Conservation (phyloP, 2,113 vertebrate genomes). For the Python bivittatus region DNA sequence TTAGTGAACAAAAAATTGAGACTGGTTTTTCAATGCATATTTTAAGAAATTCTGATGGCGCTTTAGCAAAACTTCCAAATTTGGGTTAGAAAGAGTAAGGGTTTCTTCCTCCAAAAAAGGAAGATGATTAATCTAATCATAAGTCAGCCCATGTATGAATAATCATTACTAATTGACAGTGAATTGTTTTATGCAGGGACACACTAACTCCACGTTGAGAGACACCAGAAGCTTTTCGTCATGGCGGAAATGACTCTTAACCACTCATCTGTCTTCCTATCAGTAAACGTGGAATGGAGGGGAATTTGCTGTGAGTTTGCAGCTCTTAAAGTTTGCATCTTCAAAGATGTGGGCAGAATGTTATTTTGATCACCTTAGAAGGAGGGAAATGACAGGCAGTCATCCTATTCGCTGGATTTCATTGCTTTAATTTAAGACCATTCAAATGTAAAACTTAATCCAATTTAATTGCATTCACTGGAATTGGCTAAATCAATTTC, state of each 20-base stretch:
- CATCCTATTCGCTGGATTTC: background rate
- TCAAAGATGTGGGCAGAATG: background rate
- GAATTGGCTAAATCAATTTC: background rate
- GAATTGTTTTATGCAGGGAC: background rate
- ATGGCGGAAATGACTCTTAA: background rate
- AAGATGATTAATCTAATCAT: background rate
- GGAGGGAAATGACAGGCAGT: background rate
- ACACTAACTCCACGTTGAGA: background rate
- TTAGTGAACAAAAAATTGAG: background rate
- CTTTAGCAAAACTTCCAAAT: background rate
- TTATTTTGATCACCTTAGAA: background rate
- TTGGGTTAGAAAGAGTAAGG: background rate
- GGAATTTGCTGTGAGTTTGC: background rate
- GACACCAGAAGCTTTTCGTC: background rate
- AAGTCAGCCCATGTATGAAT: background rate
- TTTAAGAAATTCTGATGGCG: background rate
- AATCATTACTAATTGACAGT: background rate
- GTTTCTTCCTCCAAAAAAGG: background rate
- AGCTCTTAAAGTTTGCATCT: background rate
- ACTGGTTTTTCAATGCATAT: background rate
- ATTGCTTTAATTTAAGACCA: background rate
- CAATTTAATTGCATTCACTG: background rate
- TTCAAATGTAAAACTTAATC: background rate
- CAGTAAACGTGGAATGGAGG: background rate
- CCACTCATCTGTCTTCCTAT: background rate